These are phyloP conservation scores for Euproctis similis DNA, from an alignment of 2,888 invertebrate genomes.

Conservation along the genomic window DNA sequence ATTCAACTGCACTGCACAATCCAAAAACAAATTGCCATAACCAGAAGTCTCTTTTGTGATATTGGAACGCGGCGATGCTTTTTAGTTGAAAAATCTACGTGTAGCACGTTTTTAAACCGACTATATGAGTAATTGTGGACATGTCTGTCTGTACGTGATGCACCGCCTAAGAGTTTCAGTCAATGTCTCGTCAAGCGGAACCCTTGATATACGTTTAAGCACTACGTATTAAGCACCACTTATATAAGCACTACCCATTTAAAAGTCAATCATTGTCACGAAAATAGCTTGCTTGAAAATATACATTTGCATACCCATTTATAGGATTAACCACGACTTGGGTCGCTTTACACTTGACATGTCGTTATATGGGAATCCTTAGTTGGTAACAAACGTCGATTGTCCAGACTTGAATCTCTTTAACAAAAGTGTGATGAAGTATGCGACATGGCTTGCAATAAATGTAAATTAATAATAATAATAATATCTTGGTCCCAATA, in stretches of 20 bases:
- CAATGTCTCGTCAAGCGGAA: conserved; percentile 20
- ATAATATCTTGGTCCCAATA: too few species aligned
- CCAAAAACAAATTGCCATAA: conserved; percentile 59
- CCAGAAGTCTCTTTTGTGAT: conserved; percentile 41
- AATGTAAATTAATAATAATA: too few species aligned
- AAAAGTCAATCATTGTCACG: conserved; percentile 64
- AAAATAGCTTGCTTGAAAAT: conserved; percentile 41
- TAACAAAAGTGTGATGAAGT: conserved; percentile 13
- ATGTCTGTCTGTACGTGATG: conserved; percentile 27
- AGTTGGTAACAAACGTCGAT: conserved; percentile 32
- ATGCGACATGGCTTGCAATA: too few species aligned
- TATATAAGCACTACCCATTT: conserved; percentile 57
- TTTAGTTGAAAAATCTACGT: conserved; percentile 38
- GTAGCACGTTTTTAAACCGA: conserved; percentile 31
- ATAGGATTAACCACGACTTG: conserved; percentile 43
- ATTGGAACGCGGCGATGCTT: conserved; percentile 38
- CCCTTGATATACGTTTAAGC: conserved; percentile 32
- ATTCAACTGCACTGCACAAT: conserved; percentile 54
- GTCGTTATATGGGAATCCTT: conserved; percentile 43
- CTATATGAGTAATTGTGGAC: conserved; percentile 48
- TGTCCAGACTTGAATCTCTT: conserved; percentile 26
- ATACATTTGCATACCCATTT: conserved; percentile 51
- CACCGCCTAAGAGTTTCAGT: conserved; percentile 8
- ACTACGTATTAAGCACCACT: conserved; percentile 39
- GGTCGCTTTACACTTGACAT: conserved; percentile 52